Conservation (phyloP, 2,797 vertebrate genomes). For the Falco naumanni region DNA sequence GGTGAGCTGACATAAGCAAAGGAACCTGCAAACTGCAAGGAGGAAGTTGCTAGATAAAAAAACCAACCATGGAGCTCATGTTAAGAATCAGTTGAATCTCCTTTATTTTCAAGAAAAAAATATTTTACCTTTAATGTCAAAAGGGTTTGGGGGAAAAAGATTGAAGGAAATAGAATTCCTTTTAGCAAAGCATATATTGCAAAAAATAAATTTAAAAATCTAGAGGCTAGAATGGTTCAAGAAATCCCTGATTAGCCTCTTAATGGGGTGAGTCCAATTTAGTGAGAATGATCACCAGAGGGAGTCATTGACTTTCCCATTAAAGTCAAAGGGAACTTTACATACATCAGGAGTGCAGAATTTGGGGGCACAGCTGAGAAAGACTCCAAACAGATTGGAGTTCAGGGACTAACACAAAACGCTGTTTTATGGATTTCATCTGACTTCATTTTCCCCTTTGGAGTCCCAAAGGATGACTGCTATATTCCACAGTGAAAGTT, state of each 20-base stretch:
- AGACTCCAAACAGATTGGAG: constrained; percentile 10
- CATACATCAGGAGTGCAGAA: background rate
- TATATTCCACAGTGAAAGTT: background rate
- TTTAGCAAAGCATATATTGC: background rate
- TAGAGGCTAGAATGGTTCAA: constrained; percentile 29
- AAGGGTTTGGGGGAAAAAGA: background rate
- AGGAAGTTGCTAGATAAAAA: constrained; percentile 7
- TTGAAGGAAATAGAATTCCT: background rate
- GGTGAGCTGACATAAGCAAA: constrained; percentile 22
- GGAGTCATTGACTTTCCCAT: constrained; percentile 63
- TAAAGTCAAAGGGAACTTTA: constrained; percentile 54
- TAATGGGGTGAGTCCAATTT: constrained; percentile 57
- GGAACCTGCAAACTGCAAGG: background rate
- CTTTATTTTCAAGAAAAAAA: background rate
- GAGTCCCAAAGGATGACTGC: background rate
- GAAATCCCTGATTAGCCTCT: constrained; percentile 51
- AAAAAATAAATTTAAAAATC: constrained; percentile 20
- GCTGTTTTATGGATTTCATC: background rate
- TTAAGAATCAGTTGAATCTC: background rate
- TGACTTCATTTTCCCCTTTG: constrained; percentile 10
- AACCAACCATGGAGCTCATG: background rate
- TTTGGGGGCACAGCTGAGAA: constrained; percentile 3
- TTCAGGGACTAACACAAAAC: constrained; percentile 3
- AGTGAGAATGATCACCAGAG: constrained; percentile 64
- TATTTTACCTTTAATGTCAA: constrained; percentile 27